A percentile compares a stretch with the other conserved stretches of the same genome.
Conservation (phyloP, 37 sponge, comb jelly and placozoan genomes). For the Ianthella basta region DNA sequence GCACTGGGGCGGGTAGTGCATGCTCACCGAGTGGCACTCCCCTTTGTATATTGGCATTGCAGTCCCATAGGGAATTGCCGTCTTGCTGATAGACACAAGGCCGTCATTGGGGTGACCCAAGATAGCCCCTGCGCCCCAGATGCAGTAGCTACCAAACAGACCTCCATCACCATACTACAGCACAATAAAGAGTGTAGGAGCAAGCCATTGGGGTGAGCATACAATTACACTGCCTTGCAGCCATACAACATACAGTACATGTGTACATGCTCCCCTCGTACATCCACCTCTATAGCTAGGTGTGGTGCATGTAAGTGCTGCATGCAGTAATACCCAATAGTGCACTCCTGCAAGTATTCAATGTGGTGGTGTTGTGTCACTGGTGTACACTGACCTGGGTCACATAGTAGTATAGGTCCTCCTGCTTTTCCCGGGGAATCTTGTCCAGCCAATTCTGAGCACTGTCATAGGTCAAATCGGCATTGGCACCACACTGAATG, state of each 20-base stretch:
- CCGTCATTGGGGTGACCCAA: slow-evolving; percentile 46
- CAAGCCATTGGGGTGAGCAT: too few relatives aligned
- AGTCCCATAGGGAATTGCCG: slow-evolving; percentile 17
- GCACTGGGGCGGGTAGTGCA: slow-evolving; percentile 55
- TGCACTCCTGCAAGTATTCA: too few relatives aligned
- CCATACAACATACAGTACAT: too few relatives aligned
- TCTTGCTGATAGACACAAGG: slow-evolving; percentile 26
- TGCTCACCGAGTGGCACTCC: slow-evolving; percentile 57
- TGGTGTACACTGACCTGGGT: slow-evolving; percentile 36
- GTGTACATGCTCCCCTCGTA: too few relatives aligned
- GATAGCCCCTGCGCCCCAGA: slow-evolving; percentile 24
- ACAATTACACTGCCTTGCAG: too few relatives aligned
- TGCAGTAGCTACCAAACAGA: slow-evolving; percentile 46
- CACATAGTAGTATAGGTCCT: slow-evolving; percentile 50
- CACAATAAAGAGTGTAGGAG: neutral
- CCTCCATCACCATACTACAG: slow-evolving; percentile 37
- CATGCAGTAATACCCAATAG: too few relatives aligned
- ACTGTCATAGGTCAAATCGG: slow-evolving; percentile 50
- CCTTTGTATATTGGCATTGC: neutral
- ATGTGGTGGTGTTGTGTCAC: too few relatives aligned
- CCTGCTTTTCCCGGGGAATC: slow-evolving; percentile 36
- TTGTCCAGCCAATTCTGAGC: slow-evolving; percentile 40
- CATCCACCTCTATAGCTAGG: too few relatives aligned
- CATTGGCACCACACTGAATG: slow-evolving; percentile 51
- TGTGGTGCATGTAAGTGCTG: too few relatives aligned